Conservation (phyloP, 2,113 vertebrate species). For the Procavia capensis region DNA sequence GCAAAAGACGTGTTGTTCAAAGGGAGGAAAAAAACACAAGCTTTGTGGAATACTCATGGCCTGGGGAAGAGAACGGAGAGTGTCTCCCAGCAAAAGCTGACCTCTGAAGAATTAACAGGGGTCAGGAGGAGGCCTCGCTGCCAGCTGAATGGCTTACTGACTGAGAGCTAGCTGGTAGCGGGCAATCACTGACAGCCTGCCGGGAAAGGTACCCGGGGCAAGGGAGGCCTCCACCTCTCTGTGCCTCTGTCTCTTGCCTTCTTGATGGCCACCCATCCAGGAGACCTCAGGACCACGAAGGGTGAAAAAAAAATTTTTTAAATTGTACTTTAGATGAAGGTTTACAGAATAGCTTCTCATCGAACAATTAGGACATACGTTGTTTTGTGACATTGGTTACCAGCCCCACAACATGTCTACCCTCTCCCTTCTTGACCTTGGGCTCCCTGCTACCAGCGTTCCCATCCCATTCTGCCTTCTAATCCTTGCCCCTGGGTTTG, state of each 20-base stretch:
- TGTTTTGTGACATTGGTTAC: too few species aligned
- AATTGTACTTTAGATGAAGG: too few species aligned
- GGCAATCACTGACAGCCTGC: neutral
- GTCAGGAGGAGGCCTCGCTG: neutral
- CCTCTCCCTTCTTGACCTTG: too few species aligned
- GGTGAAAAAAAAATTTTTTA: too few species aligned
- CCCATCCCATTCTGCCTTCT: too few species aligned
- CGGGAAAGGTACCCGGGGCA: neutral
- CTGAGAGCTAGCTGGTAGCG: neutral
- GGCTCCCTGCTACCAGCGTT: too few species aligned
- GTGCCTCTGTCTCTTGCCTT: neutral
- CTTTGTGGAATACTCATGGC: slow-evolving; percentile 18
- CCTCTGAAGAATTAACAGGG: neutral
- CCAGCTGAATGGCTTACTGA: neutral
- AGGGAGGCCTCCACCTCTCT: neutral
- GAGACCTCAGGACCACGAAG: neutral
- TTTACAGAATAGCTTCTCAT: too few species aligned
- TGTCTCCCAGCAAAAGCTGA: neutral
- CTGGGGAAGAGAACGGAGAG: neutral
- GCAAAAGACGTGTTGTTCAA: slow-evolving; percentile 24
- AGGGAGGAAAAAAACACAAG: neutral
- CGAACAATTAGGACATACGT: too few species aligned
- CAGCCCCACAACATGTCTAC: too few species aligned
- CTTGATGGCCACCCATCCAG: neutral
- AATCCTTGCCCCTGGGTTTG: too few species aligned